A percentile compares a stretch with the other conserved stretches of the same genome.
phyloP scores from a whole-genome alignment of 1,140 invertebrate species.

The Ganaspis sp. region DNA sequence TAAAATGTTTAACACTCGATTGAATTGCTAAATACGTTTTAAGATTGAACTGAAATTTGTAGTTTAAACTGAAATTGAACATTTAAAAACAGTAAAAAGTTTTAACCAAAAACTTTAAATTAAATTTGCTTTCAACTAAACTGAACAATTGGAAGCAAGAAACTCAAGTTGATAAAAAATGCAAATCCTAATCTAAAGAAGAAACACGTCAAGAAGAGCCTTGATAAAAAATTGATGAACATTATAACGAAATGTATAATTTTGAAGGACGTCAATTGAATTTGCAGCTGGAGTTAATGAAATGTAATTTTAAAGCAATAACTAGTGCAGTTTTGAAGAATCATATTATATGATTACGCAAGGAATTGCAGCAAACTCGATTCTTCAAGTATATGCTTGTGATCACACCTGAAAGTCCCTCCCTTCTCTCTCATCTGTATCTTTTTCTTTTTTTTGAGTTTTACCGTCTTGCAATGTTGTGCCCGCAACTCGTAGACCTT shows the following conservation, averaged over 20 bases:
- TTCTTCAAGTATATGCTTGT: neutral
- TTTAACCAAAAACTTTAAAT: too few relatives aligned
- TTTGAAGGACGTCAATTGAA: neutral
- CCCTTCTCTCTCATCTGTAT: constrained; percentile 3
- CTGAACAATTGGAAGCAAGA: too few relatives aligned
- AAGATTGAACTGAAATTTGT: too few relatives aligned
- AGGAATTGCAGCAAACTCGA: constrained; percentile 1
- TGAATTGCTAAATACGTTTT: too few relatives aligned
- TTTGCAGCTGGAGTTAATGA: neutral
- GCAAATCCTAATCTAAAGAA: too few relatives aligned
- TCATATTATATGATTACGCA: neutral
- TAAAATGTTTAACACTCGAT: too few relatives aligned
- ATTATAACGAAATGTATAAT: neutral
- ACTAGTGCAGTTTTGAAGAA: neutral
- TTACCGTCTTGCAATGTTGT: constrained; percentile 6
- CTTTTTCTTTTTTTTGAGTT: neutral
- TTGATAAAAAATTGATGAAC: neutral
- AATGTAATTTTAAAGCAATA: neutral
- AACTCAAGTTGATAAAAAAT: too few relatives aligned
- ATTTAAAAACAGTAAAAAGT: too few relatives aligned
- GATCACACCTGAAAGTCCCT: neutral
- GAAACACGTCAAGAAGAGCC: too few relatives aligned
- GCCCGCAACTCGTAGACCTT: constrained; percentile 10
- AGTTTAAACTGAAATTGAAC: too few relatives aligned
- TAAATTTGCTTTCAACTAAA: too few relatives aligned